These are phyloP conservation scores for Spilosoma lubricipeda DNA, from an alignment of 2,888 invertebrate genomes.

Conservation along the genomic window DNA sequence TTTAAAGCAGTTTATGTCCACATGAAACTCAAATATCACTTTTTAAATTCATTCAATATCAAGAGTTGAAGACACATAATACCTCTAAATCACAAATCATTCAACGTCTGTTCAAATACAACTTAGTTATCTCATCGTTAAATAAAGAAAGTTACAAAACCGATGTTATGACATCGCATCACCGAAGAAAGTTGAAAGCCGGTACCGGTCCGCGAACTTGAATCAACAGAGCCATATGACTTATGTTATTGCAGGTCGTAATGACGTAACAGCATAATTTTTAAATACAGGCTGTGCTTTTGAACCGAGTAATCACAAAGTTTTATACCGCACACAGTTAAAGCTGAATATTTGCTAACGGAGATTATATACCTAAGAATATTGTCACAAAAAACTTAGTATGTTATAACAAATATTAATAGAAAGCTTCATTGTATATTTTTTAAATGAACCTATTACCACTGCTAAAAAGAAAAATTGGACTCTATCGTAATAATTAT, in stretches of 20 bases:
- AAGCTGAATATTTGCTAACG: background rate
- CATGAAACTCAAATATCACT: background rate
- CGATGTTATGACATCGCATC: slow-evolving; percentile 70
- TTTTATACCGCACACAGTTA: background rate
- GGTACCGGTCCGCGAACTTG: slow-evolving; percentile 73
- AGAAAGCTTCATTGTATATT: background rate
- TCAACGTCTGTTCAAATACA: slow-evolving; percentile 54
- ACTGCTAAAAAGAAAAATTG: background rate
- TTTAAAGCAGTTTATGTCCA: background rate
- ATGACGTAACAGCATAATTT: slow-evolving; percentile 36
- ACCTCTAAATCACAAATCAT: slow-evolving; percentile 28
- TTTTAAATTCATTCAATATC: background rate
- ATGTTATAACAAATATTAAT: background rate
- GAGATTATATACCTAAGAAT: background rate
- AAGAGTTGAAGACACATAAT: slow-evolving; percentile 2
- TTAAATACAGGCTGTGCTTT: slow-evolving; percentile 1
- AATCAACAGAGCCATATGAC: slow-evolving; percentile 52
- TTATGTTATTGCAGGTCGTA: slow-evolving; percentile 56
- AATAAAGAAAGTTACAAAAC: slow-evolving; percentile 77
- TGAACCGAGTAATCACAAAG: background rate
- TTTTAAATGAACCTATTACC: background rate
- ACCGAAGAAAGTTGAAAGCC: slow-evolving; percentile 80
- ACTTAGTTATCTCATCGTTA: slow-evolving; percentile 76
- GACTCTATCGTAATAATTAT: background rate
- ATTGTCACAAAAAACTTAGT: background rate